phyloP scores from a whole-genome alignment of 2,113 vertebrate genomes.

The Rhinogobius similis region DNA sequence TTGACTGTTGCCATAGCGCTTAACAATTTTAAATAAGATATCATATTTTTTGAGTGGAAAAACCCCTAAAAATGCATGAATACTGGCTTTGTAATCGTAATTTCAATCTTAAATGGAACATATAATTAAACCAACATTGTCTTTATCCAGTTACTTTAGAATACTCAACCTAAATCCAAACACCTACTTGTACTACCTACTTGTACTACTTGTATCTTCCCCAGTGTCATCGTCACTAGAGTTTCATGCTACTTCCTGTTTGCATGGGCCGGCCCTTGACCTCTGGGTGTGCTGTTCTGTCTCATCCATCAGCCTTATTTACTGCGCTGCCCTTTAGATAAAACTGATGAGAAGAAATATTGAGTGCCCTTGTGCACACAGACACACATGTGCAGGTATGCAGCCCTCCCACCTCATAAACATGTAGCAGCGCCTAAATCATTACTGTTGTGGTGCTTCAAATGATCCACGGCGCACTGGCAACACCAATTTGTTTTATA shows the following conservation, averaged over 20 bases:
- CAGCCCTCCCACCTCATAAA: constrained; percentile 22
- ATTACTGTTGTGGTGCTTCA: constrained; percentile 15
- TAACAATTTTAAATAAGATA: no score
- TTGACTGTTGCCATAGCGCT: no score
- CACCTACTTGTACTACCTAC: not conserved
- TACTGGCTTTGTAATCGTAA: no score
- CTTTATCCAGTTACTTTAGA: no score
- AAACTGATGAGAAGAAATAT: constrained; percentile 66
- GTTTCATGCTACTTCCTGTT: not conserved
- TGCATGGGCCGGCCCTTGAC: constrained; percentile 4
- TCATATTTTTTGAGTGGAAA: no score
- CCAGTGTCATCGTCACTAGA: not conserved
- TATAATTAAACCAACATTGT: no score
- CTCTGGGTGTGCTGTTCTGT: constrained; percentile 10
- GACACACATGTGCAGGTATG: not conserved
- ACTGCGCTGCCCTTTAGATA: constrained; percentile 40
- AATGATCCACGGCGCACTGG: constrained; percentile 27
- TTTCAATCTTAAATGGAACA: no score
- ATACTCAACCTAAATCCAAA: no score
- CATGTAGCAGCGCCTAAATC: constrained; percentile 20
- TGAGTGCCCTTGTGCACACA: constrained; percentile 43
- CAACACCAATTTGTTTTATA: not conserved
- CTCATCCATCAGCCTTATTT: constrained; percentile 55
- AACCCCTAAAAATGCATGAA: no score
- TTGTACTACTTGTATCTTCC: not conserved